phyloP scores from a whole-genome alignment of 2,113 vertebrate species.

The Solea solea region DNA sequence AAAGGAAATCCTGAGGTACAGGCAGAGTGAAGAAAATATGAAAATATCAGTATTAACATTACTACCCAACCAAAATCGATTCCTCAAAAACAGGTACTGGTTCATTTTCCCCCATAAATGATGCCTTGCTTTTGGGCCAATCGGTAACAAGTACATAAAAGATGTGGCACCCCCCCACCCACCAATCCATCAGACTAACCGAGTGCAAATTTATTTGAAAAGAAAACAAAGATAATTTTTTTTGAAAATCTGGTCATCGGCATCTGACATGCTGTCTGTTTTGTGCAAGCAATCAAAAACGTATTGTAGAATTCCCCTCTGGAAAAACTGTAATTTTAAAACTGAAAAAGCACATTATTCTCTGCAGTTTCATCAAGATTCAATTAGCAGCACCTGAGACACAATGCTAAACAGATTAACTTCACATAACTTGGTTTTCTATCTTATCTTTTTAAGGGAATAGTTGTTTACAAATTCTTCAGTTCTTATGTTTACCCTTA shows the following conservation, averaged over 20 bases:
- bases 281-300: constrained; percentile 48
- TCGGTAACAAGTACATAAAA: constrained; percentile 65
- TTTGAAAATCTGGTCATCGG: constrained; percentile 31
- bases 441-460: no score
- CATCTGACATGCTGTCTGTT: constrained; percentile 35
- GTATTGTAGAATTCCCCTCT: constrained; percentile 27
- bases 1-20: constrained; percentile 9
- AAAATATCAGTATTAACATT: no score
- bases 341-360: constrained; percentile 42
- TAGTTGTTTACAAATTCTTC: no score
- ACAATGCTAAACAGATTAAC: constrained; percentile 10
- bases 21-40: constrained; percentile 3
- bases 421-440: no score
- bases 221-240: constrained; percentile 58
- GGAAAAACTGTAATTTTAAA: constrained; percentile 44
- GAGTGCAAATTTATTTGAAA: constrained; percentile 58
- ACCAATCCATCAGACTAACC: constrained; percentile 55
- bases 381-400: constrained; percentile 42
- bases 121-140: constrained; percentile 52
- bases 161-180: constrained; percentile 29
- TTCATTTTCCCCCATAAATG: constrained; percentile 45
- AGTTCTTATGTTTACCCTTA: no score
- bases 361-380: constrained; percentile 57
- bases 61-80: no score
- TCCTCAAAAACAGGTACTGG: constrained; percentile 53